Percentiles rank a stretch among this genome's conserved stretches.
These are phyloP conservation scores for Argentina silus DNA, from an alignment of 2,797 vertebrate genomes.

Conservation along the genomic window DNA sequence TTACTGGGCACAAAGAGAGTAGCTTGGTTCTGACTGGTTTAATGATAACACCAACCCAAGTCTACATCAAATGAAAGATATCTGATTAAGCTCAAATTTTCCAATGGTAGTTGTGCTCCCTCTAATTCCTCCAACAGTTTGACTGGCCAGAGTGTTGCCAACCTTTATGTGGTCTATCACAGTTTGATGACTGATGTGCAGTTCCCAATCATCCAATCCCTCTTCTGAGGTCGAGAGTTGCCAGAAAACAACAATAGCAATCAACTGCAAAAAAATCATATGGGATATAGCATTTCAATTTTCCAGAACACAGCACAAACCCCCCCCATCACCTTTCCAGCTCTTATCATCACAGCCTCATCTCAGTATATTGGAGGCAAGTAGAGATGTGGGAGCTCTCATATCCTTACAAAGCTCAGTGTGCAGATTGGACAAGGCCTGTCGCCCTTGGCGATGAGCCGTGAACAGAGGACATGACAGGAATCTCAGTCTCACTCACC, in stretches of 20 bases:
- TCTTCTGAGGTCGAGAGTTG: background rate
- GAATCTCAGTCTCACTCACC: background rate
- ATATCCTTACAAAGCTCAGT: constrained; percentile 29
- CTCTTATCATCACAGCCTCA: background rate
- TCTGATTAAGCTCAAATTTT: background rate
- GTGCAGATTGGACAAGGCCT: constrained; percentile 25
- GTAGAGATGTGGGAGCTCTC: constrained; percentile 20
- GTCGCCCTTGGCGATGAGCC: constrained; percentile 39
- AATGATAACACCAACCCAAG: background rate
- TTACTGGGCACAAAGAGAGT: background rate
- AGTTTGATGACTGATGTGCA: background rate
- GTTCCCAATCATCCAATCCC: background rate
- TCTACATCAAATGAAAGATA: background rate
- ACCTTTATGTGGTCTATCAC: background rate
- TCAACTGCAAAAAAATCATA: constrained; percentile 6
- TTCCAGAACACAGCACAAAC: constrained; percentile 48
- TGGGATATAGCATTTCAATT: constrained; percentile 47
- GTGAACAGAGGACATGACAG: constrained; percentile 25
- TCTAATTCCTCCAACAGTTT: background rate
- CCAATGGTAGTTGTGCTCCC: background rate
- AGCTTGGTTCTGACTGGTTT: background rate
- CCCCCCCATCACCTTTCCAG: constrained; percentile 19
- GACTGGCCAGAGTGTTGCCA: background rate
- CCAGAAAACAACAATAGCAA: background rate
- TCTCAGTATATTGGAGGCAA: constrained; percentile 22